phyloP scores from a whole-genome alignment of 2,113 vertebrate genomes.

The Odocoileus virginianus region DNA sequence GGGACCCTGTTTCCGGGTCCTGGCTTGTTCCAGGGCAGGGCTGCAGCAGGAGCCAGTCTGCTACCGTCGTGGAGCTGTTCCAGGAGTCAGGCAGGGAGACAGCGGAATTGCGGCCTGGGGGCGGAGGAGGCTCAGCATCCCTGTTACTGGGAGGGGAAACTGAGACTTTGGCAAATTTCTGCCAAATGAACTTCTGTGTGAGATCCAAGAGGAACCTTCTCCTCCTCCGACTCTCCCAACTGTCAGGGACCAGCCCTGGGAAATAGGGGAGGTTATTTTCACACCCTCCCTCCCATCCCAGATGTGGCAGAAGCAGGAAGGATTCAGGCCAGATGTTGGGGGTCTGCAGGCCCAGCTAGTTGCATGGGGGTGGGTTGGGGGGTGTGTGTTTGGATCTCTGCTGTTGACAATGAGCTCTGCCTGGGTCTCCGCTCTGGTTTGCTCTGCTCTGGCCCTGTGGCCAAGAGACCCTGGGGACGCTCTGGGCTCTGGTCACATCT shows the following conservation, averaged over 20 bases:
- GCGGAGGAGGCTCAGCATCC: neutral
- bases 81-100: neutral
- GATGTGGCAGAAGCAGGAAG: neutral
- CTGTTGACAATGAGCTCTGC: neutral
- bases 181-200: neutral
- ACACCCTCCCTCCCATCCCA: neutral
- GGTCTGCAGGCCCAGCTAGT: neutral
- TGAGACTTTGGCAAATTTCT: neutral
- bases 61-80: neutral
- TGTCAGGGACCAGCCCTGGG: neutral
- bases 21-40: neutral
- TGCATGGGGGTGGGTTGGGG: neutral
- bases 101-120: neutral
- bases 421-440: neutral
- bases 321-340: slow-evolving; percentile 30
- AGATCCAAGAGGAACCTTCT: neutral
- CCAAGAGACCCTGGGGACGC: rapidly evolving
- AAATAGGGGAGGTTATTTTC: neutral
- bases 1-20: neutral
- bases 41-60: neutral
- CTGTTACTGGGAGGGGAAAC: neutral
- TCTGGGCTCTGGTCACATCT: neutral
- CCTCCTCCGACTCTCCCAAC: neutral
- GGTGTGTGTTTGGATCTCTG: neutral
- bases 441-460: neutral